Percentiles rank a stretch among this genome's conserved stretches.
phyloP scores from a whole-genome alignment of 2,113 vertebrate species.

The Cranoglanis bouderius region DNA sequence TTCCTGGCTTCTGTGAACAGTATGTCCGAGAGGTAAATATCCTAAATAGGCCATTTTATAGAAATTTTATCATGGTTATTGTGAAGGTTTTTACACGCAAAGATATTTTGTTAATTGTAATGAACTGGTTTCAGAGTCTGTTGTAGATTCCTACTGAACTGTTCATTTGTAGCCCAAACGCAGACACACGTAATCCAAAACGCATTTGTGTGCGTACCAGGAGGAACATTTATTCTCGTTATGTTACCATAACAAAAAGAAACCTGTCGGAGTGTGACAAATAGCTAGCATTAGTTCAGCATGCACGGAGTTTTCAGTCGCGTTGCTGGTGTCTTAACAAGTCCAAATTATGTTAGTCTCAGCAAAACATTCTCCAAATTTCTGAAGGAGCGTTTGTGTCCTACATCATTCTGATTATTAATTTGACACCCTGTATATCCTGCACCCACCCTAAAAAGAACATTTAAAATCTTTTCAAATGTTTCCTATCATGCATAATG shows the following conservation, averaged over 20 bases:
- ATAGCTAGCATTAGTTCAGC: conserved; percentile 5
- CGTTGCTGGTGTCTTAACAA: neutral
- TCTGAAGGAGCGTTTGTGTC: neutral
- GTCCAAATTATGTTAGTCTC: neutral
- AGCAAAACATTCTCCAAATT: neutral
- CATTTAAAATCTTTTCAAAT: neutral
- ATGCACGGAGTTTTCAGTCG: neutral
- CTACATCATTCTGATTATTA: neutral
- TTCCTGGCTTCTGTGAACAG: conserved; percentile 84
- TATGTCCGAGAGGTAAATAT: conserved; percentile 86
- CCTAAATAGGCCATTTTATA: neutral
- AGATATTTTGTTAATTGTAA: neutral
- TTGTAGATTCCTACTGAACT: neutral
- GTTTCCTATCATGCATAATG: neutral
- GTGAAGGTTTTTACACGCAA: neutral
- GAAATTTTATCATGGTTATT: too few species aligned
- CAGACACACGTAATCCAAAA: neutral
- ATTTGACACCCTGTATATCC: neutral
- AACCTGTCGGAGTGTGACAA: neutral
- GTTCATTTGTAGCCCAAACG: neutral
- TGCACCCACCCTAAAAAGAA: neutral
- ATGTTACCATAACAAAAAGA: conserved; percentile 4
- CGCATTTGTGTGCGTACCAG: too few species aligned
- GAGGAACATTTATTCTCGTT: neutral
- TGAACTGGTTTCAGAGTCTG: neutral